phyloP scores from a whole-genome alignment of 2,888 invertebrate genomes.

The Carcina quercana region DNA sequence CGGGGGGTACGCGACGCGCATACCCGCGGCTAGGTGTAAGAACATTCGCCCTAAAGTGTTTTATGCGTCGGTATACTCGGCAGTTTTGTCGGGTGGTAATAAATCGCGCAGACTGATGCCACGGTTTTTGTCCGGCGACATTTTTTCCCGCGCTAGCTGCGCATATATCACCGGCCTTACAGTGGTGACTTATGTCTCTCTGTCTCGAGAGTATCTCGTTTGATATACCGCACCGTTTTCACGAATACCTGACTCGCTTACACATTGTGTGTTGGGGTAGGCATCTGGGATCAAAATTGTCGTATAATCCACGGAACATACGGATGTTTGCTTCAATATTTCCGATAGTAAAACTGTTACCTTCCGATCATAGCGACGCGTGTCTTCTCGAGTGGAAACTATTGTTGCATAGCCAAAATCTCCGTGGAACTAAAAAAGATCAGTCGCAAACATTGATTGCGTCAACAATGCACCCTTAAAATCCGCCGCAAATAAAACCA shows the following conservation, averaged over 20 bases:
- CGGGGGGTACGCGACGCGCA: conserved; percentile 47
- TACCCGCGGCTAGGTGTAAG: conserved; percentile 48
- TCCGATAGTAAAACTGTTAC: conserved; percentile 8
- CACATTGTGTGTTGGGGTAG: conserved; percentile 17
- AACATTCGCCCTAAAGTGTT: conserved; percentile 43
- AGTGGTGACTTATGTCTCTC: conserved; percentile 23
- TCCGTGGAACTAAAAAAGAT: conserved; percentile 55
- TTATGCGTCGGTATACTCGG: conserved; percentile 57
- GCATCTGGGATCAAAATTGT: conserved; percentile 9
- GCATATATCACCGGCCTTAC: conserved; percentile 54
- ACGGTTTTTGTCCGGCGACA: conserved; percentile 64
- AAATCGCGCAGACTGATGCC: conserved; percentile 67
- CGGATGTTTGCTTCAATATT: not conserved
- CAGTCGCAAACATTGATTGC: conserved; percentile 65
- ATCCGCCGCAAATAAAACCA: conserved; percentile 69
- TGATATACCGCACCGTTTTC: conserved; percentile 35
- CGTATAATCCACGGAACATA: not conserved
- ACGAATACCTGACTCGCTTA: conserved; percentile 16
- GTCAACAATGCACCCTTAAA: conserved; percentile 54
- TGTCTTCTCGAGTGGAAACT: conserved; percentile 37
- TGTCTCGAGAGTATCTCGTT: conserved; percentile 26
- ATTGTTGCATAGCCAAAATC: conserved; percentile 41
- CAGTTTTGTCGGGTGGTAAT: conserved; percentile 57
- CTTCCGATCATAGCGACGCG: conserved; percentile 19
- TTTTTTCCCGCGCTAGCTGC: conserved; percentile 70